Evolutionary conservation across 1,140 invertebrate genomes (phyloP), one percentile per base, ranked within the genome.

Genomic region (Hylaeus anthracinus): DNA sequence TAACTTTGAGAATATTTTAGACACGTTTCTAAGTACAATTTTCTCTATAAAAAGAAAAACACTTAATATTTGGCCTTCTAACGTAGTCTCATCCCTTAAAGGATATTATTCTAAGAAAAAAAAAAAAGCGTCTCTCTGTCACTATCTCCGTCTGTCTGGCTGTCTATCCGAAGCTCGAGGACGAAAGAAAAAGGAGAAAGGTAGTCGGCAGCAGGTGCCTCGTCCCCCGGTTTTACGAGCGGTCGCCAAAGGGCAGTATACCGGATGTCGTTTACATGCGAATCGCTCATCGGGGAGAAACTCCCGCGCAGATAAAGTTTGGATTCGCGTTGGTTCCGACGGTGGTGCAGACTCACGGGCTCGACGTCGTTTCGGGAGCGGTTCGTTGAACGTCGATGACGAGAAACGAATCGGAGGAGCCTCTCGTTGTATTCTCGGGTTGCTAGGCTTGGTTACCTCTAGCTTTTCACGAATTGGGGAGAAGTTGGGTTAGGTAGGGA

Each of bases 161-260:
- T 26, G 26, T 26, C 26, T 14, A 12, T 48, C 43, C 43, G 58
- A 41, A 48, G 14, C 26, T n/a, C 12, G 4, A 37, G 53, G 6
- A 51, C 51, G 26, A 65, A 39, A 56, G 39, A 61, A 63, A 10
- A 10, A 10, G 45, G 45, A 2, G 41, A 15, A 51, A 5, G 53
- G 63, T 12, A 63, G 61, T 55, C 48, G 63, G 63, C 39, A 63
- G 79, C 75, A 75, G 75, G 82, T 67, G 77, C 61, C 37, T 39
- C 26, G 45, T 37, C 72, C 53, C 61, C 12, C 61, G 70, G 77
- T 87, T 87, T 87, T 87, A 87, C 82, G 85, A 87, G 72, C 82
- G 85, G 85, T 87, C 86, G 82, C 85, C 86, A 84, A 87, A 87
- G 86, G 85, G 85, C 86, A 87, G 85, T 87, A 87, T 87, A 87